Percentiles rank a stretch among this genome's conserved stretches.
Conservation (phyloP, 2,797 vertebrate genomes). For the Gymnodraco acuticeps region DNA sequence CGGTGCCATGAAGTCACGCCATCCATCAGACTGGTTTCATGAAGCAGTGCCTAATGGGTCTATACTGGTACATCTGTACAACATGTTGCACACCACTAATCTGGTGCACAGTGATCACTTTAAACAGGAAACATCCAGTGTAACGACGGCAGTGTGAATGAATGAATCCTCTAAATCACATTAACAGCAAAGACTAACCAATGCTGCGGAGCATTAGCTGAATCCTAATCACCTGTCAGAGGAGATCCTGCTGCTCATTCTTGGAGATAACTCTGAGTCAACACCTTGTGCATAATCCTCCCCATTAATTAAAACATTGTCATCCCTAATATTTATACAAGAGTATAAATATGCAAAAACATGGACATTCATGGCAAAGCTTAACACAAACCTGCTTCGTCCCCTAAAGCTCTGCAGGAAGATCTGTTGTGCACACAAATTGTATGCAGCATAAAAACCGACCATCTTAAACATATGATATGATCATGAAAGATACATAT, state of each 20-base stretch:
- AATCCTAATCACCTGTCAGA: constrained; percentile 55
- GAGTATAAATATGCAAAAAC: too few species aligned
- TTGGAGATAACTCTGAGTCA: constrained; percentile 20
- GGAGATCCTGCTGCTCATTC: constrained; percentile 32
- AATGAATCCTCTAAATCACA: constrained; percentile 58
- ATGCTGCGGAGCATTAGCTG: constrained; percentile 36
- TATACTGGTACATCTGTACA: not conserved
- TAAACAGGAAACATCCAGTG: constrained; percentile 7
- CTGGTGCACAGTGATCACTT: constrained; percentile 13
- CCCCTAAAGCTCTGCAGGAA: constrained; percentile 9
- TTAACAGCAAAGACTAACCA: constrained; percentile 51
- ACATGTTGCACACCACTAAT: constrained; percentile 11
- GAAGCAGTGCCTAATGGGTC: not conserved
- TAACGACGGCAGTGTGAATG: constrained; percentile 19
- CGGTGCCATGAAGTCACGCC: not conserved
- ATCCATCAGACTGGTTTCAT: constrained; percentile 11
- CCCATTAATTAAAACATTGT: constrained; percentile 40
- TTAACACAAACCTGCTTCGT: constrained; percentile 1
- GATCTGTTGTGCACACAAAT: constrained; percentile 39
- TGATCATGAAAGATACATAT: constrained; percentile 79
- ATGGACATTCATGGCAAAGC: not conserved
- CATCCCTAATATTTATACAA: not conserved
- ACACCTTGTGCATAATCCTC: constrained; percentile 21
- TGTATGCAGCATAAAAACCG: constrained; percentile 35
- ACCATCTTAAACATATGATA: constrained; percentile 60